A percentile compares a stretch with the other conserved stretches of the same genome.
These are phyloP conservation scores for Falco berigora DNA, from an alignment of 2,797 vertebrate species.

Conservation along the genomic window DNA sequence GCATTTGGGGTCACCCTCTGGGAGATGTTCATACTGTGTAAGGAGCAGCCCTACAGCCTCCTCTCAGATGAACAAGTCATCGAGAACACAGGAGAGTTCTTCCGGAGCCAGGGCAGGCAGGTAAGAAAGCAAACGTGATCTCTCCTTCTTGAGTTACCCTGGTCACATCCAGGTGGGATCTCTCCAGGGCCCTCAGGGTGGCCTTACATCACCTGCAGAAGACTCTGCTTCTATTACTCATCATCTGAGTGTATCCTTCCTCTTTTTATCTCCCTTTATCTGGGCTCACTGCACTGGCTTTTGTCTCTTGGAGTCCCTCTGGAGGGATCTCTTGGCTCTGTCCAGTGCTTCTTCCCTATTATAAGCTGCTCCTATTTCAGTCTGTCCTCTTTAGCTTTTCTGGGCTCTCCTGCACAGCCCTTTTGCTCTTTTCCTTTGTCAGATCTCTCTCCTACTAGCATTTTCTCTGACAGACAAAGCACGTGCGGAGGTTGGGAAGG, in stretches of 20 bases:
- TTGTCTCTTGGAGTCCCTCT: background rate
- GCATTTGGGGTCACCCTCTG: constrained; percentile 96
- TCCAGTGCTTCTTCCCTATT: background rate
- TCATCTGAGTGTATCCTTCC: background rate
- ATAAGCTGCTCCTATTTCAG: background rate
- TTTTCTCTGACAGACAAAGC: background rate
- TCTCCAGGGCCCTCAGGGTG: background rate
- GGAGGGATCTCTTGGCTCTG: background rate
- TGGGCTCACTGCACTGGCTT: background rate
- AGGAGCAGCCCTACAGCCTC: constrained; percentile 95
- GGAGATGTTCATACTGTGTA: constrained; percentile 96
- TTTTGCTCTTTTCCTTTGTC: background rate
- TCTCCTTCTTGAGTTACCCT: background rate
- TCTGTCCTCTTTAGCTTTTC: background rate
- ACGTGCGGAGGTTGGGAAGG: background rate
- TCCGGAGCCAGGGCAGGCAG: constrained; percentile 97
- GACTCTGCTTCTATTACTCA: background rate
- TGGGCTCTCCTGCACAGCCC: background rate
- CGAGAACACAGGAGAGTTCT: constrained; percentile 98
- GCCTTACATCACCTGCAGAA: background rate
- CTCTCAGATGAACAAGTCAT: constrained; percentile 98
- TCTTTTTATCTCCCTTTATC: background rate
- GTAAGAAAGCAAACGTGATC: constrained; percentile 61
- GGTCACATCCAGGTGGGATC: too few species aligned
- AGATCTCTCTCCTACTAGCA: background rate